Base-by-base conservation (phyloP, 2,797 vertebrate species). In the Acanthurus lineatus region DNA sequence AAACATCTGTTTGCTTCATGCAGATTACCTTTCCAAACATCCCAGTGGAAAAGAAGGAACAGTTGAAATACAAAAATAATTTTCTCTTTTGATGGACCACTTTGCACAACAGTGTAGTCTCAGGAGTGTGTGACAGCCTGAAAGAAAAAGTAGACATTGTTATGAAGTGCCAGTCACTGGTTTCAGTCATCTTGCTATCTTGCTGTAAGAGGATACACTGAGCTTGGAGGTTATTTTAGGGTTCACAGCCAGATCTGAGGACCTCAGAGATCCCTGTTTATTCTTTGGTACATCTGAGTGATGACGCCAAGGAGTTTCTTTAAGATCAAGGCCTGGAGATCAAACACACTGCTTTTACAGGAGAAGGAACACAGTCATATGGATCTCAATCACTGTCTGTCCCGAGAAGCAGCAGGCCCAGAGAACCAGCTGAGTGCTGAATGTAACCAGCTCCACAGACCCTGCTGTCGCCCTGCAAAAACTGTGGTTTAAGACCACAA, bases 251-350 rank as follows among this genome's bases (percentile, higher is more conserved):
- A 86, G 82, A 84, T 92, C 88, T 86, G 60, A 92, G 82, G 78
- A 84, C 70, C 69, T 89, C 38, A 73, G 82, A 68, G 76, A 86
- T 64, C 75, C 79, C 86, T 87, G 89, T 6, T 89, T 91, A 88
- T 88, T 75, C 73, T 91, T 91, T 77, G 77, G 63, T 76, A 70
- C 52, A 63, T 90, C 86, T 86, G 66, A 87, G 58, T 78, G 76
- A 83, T 52, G 86, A 91, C 89, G 82, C 87, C 88, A 79, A 93
- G 88, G 86, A 88, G 92, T 91, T 86, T 89, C 61, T 91, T 81
- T 74, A 75, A 88, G 90, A 92, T 93, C 85, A 94, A 94, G 92
- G 91, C 52, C 3, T 53, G 40, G 49, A 85, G 88, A 91, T 92
- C 91, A 93, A 92, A 93, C 86, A 76, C 51, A 0, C 35, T 42